Percentiles rank a stretch among this genome's conserved stretches.
Conservation (phyloP, 2,797 vertebrate species). For the Microctenopoma lineatum region DNA sequence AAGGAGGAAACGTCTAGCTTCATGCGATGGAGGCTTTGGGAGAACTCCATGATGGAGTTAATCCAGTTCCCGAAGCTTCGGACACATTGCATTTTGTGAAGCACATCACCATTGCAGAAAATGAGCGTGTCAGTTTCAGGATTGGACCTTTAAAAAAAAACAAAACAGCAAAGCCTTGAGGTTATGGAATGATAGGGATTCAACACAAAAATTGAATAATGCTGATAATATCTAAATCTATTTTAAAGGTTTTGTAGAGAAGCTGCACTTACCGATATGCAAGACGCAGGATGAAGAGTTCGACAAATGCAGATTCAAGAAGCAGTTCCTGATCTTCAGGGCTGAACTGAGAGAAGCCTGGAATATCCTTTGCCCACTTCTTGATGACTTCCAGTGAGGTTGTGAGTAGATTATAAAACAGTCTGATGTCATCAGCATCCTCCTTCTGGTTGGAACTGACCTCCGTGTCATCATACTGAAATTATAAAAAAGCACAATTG, state of each 20-base stretch:
- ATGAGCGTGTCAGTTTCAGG: conserved; percentile 90
- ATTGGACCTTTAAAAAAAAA: conserved; percentile 84
- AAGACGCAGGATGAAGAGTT: conserved; percentile 94
- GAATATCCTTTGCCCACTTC: conserved; percentile 92
- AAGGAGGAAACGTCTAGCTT: conserved; percentile 91
- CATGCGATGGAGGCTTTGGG: conserved; percentile 90
- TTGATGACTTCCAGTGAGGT: conserved; percentile 91
- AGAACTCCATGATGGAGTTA: conserved; percentile 93
- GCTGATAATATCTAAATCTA: neutral
- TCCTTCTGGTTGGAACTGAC: conserved; percentile 87
- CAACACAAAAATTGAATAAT: neutral
- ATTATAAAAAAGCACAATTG: conserved; percentile 23
- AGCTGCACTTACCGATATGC: conserved; percentile 88
- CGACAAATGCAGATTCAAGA: conserved; percentile 93
- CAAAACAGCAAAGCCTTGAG: neutral
- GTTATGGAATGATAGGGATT: neutral
- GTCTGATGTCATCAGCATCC: conserved; percentile 88
- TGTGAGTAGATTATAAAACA: conserved; percentile 93
- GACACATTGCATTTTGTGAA: conserved; percentile 92
- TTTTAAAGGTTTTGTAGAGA: neutral
- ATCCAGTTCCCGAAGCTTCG: conserved; percentile 95
- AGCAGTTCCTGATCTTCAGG: conserved; percentile 92
- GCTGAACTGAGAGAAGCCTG: conserved; percentile 89
- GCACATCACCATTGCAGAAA: conserved; percentile 93
- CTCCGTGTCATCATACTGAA: conserved; percentile 88